Base-by-base conservation (phyloP, 2,797 vertebrate species). In the Rhodeus uyekii region DNA sequence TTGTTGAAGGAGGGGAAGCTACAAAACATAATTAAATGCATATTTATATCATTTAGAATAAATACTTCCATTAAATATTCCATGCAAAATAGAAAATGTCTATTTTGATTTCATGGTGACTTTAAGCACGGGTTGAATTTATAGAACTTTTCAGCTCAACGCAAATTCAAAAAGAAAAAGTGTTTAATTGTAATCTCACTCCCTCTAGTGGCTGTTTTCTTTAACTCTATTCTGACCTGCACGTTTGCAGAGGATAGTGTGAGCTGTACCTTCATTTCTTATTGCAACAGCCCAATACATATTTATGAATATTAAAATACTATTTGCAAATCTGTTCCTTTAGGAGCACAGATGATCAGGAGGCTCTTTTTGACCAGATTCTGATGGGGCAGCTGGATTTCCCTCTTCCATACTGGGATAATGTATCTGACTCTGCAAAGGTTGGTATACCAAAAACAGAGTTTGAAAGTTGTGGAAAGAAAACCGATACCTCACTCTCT, bases 321-420 rank as follows among this genome's bases (percentile, higher is more conserved):
- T 6, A 0, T 69, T 9, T 12, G 24, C 8, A 55, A 78, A 64
- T 64, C 22, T 82, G 84, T 75, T 68, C 60, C 55, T 82, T 69
- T 87, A 97, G 96, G 87, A 96, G 94, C 74, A 94, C 94, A 73
- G 96, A 97, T 76, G 96, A 99, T 87, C 97, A 98, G 89, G 97
- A 99, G 76, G 96, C 92, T 46, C 93, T 99, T 72, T 98, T 99
- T 90, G 96, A 98, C 87, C 96, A 98, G 91, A 99, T 99, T 91
- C 89, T 98, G 87, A 96, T 90, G 91, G 97, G 96, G 24, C 95
- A 96, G 88, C 94, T 98, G 86, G 96, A 97, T 84, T 99, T 99
- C 85, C 97, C 97, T 60, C 92, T 95, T 88, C 96, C 97, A 0
- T 96, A 96, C 85, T 99, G 98, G 98, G 97, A 99, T 89, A 96